Evolutionary conservation across 1,140 invertebrate species (phyloP).

Genomic region (Acyrthosiphon pisum): DNA sequence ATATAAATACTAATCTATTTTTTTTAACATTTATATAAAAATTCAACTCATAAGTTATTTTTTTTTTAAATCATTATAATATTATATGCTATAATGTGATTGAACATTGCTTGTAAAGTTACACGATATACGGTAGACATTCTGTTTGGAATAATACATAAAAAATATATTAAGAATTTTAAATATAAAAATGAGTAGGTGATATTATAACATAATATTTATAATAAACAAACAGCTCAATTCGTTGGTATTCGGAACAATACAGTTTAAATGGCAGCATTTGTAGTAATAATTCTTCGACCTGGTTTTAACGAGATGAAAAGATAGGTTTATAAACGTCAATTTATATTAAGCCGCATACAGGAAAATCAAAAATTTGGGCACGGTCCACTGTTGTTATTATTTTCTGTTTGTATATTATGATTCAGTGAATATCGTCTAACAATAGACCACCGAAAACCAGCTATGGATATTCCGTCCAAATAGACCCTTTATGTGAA

Average conservation of each 20-base stretch:
- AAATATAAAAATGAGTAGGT: neutral
- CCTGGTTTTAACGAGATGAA: neutral
- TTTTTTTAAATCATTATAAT: neutral
- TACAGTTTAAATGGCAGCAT: neutral
- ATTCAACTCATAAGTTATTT: neutral
- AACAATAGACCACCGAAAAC: neutral
- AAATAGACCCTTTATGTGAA: neutral
- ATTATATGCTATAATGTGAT: neutral
- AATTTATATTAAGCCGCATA: neutral
- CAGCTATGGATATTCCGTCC: neutral
- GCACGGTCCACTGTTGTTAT: neutral
- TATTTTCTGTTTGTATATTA: neutral
- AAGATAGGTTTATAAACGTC: neutral
- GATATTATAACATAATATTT: neutral
- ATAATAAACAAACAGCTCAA: neutral
- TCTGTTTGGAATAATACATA: neutral
- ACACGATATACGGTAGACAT: too few relatives aligned
- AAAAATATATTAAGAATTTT: neutral
- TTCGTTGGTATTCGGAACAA: neutral
- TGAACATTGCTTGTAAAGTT: too few relatives aligned
- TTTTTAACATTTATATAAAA: neutral
- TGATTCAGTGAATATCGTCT: neutral
- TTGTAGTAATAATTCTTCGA: neutral
- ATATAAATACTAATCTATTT: too few relatives aligned
- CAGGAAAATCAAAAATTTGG: neutral